phyloP scores from a whole-genome alignment of 2,113 vertebrate genomes.

The Theristicus caerulescens region DNA sequence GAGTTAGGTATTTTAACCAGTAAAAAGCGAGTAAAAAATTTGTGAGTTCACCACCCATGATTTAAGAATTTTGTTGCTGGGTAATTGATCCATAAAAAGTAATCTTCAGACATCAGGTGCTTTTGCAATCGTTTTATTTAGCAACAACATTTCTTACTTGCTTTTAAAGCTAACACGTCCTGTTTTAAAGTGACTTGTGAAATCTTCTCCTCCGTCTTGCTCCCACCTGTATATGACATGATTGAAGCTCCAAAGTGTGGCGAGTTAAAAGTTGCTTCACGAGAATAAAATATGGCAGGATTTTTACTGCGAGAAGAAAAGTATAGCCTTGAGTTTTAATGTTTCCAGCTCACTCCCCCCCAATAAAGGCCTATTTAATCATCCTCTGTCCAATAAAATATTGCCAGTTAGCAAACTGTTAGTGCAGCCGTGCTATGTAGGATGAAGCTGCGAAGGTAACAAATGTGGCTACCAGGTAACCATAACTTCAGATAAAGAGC shows the following conservation, averaged over 20 bases:
- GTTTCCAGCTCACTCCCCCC: slow-evolving; percentile 54
- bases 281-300: slow-evolving; percentile 49
- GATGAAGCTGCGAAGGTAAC: slow-evolving; percentile 37
- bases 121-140: slow-evolving; percentile 52
- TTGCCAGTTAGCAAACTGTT: slow-evolving; percentile 60
- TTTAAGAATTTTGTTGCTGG: slow-evolving; percentile 61
- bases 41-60: slow-evolving; percentile 51
- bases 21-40: slow-evolving; percentile 29
- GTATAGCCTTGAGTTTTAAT: slow-evolving; percentile 60
- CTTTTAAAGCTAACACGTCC: slow-evolving; percentile 66
- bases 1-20: slow-evolving; percentile 5
- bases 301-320: slow-evolving; percentile 32
- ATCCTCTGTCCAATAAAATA: slow-evolving; percentile 61
- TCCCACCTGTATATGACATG: slow-evolving; percentile 62
- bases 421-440: not conserved
- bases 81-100: slow-evolving; percentile 65
- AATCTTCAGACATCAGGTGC: slow-evolving; percentile 52
- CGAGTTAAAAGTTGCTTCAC: slow-evolving; percentile 55
- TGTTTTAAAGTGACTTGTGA: slow-evolving; percentile 67
- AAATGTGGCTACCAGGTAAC: slow-evolving; percentile 47
- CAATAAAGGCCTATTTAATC: slow-evolving; percentile 67
- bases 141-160: slow-evolving; percentile 56
- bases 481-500: slow-evolving; percentile 53
- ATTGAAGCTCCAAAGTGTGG: slow-evolving; percentile 50
- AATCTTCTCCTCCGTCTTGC: slow-evolving; percentile 64